Base-by-base conservation (phyloP, 2,888 invertebrate species). In the Scelioninae gen. 2 region DNA sequence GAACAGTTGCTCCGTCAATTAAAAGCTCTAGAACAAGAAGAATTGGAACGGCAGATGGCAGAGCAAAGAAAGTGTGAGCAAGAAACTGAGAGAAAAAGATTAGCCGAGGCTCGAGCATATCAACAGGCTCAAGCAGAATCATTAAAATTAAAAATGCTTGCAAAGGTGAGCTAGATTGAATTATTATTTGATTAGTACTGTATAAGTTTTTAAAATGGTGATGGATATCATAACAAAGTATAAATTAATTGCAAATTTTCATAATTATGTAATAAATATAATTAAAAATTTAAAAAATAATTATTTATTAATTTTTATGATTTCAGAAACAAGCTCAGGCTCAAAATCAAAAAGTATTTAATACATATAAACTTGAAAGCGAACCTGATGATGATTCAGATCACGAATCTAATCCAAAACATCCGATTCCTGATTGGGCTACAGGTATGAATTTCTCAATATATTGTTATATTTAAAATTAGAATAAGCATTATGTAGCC, bases 331-430 rank as follows among this genome's bases (percentile, higher is more conserved):
- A 75, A 45, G 70, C 69, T 15, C 60, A 73, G 33, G 53, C 61
- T 22, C 68, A 74, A 13, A 72, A 76, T 48, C 67, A 74, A 67
- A 72, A 76, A 1, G 77, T 55, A 15, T 81, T 79, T 10, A 79
- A 60, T 3, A 79, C 76, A 60, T 86, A 86, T 22, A 73, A 82
- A 64, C 78, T 86, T 43, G 86, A 86, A 31, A 85, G 84, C 65
- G 85, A 86, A 73, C 84, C 85, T 10, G 84, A 85, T 50, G 85
- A 84, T 18, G 83, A 80, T 2, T 82, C 84, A 0, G 86, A 86
- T 37, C 80, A 82, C 67, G 86, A 86, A 71, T 61, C 55, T 22
- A 80, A 60, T 41, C 86, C 86, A 2, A 86, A 86, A 57, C 80
- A 86, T 70, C 67, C 75, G 3, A 79, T 86, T 73, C 85, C 86